A percentile compares a stretch with the other conserved stretches of the same genome.
Conservation (phyloP, 2,888 invertebrate species). For the Aleiodes leptofemur region DNA sequence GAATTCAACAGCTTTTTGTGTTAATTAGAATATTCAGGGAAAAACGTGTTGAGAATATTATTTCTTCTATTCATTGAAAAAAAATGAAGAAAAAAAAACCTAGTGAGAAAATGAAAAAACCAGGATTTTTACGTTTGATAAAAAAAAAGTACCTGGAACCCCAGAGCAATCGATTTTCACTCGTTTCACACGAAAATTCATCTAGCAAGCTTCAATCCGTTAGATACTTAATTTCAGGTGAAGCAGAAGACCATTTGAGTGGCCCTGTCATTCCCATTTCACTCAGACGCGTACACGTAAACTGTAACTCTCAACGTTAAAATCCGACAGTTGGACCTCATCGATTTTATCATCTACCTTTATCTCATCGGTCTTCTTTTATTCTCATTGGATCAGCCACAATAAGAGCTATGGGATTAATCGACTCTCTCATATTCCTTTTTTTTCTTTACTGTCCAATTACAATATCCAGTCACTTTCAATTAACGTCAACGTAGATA, state of each 20-base stretch:
- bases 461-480: no score
- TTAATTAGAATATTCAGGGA: no score
- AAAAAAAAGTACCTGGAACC: neutral
- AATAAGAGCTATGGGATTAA: neutral
- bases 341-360: slow-evolving; percentile 28
- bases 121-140: no score
- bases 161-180: slow-evolving; percentile 54
- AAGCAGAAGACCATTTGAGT: slow-evolving; percentile 42
- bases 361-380: neutral
- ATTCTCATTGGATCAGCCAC: neutral
- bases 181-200: slow-evolving; percentile 18
- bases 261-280: slow-evolving; percentile 44
- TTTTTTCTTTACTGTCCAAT: no score
- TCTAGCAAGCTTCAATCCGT: slow-evolving; percentile 29
- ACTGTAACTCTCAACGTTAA: slow-evolving; percentile 1
- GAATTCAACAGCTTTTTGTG: no score
- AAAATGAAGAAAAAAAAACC: no score
- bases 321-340: neutral
- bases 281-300: slow-evolving; percentile 20
- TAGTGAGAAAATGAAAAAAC: no score
- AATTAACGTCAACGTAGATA: no score
- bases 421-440: neutral
- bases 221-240: slow-evolving; percentile 49
- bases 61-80: no score
- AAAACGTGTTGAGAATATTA: no score